phyloP scores from a whole-genome alignment of 2,113 vertebrate species.

The Zosterops japonicus region DNA sequence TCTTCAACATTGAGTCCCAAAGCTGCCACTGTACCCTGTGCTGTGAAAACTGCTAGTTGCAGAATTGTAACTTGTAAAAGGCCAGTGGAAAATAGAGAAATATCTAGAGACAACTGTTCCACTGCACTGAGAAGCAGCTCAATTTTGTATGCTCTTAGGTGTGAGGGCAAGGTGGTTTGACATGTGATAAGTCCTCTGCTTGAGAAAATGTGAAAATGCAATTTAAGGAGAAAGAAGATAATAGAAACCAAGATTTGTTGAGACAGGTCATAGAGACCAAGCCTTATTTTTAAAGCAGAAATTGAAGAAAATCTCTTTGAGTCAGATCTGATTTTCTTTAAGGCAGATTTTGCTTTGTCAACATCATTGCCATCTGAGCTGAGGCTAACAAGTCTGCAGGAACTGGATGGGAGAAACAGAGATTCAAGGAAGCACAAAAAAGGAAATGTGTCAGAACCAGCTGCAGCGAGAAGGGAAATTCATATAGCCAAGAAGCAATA shows the following conservation, averaged over 20 bases:
- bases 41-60: neutral
- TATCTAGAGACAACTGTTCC: neutral
- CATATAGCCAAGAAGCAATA: neutral
- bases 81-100: neutral
- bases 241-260: neutral
- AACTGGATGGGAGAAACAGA: neutral
- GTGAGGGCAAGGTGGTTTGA: neutral
- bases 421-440: neutral
- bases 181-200: neutral
- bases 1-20: neutral
- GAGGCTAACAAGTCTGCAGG: neutral
- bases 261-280: neutral
- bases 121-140: neutral
- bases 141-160: neutral
- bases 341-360: neutral
- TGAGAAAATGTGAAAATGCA: neutral
- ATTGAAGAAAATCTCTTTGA: neutral
- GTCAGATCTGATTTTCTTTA: neutral
- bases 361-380: neutral
- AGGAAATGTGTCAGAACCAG: rapidly evolving
- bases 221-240: neutral
- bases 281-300: neutral
- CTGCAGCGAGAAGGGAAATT: neutral
- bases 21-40: neutral
- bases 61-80: neutral